Percentiles rank a stretch among this genome's conserved stretches.
phyloP scores from a whole-genome alignment of 2,888 invertebrate species.

The Drosophila subsilvestris region DNA sequence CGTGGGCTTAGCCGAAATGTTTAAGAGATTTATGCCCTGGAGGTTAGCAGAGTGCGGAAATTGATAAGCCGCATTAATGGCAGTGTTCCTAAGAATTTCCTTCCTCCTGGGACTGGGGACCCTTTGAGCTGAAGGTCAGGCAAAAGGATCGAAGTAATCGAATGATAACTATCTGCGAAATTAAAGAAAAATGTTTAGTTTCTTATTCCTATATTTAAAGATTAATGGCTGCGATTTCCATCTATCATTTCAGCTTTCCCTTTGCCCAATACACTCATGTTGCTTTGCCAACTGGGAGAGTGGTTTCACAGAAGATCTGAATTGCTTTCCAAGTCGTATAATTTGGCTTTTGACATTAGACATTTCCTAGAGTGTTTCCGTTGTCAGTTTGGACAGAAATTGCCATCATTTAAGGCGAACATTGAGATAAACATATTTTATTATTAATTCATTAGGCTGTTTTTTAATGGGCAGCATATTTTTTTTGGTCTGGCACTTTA shows the following conservation, averaged over 20 bases:
- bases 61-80: slow-evolving; percentile 41
- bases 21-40: slow-evolving; percentile 41
- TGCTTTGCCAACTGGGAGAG: slow-evolving; percentile 2
- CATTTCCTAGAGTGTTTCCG: slow-evolving; percentile 41
- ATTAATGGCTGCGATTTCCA: neutral
- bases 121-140: slow-evolving; percentile 13
- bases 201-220: neutral
- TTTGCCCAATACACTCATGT: neutral
- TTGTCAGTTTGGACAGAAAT: slow-evolving; percentile 34
- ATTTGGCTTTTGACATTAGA: slow-evolving; percentile 39
- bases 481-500: slow-evolving; percentile 66
- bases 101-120: slow-evolving; percentile 33
- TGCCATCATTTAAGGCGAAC: slow-evolving; percentile 48
- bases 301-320: slow-evolving; percentile 6
- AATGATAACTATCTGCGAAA: slow-evolving; percentile 17
- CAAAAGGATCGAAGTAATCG: slow-evolving; percentile 25
- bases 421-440: slow-evolving; percentile 69
- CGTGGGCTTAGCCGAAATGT: slow-evolving; percentile 37
- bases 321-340: slow-evolving; percentile 10
- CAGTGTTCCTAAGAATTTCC: slow-evolving; percentile 42
- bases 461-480: slow-evolving; percentile 77
- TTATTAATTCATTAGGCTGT: slow-evolving; percentile 76
- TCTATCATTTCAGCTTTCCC: neutral
- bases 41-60: slow-evolving; percentile 40
- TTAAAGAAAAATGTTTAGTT: slow-evolving; percentile 2